Base-by-base conservation (phyloP, 2,888 invertebrate genomes). In the Andrena marginata region DNA sequence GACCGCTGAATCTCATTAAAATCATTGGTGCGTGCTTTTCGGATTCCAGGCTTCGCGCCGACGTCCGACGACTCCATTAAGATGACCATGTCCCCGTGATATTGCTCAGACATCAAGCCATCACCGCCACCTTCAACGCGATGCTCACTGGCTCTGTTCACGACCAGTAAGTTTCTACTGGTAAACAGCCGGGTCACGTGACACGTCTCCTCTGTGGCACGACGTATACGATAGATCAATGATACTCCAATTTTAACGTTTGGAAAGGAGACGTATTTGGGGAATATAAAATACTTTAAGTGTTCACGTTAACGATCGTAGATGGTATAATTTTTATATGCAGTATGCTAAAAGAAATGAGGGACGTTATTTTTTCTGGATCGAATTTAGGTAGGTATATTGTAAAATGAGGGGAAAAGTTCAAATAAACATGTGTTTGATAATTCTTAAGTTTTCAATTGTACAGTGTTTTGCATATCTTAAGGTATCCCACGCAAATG, bases 31-130 rank as follows among this genome's bases (percentile, higher is more conserved):
- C 93, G 93, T 93, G 90, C 84, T 87, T 90, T 88, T 90, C 88
- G 91, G 90, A 91, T 91, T 90, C 89, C 90, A 77, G 81, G 85
- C 71, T 90, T 90, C 88, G 87, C 89, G 82, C 85, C 82, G 84
- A 82, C 89, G 87, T 89, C 88, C 88, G 88, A 90, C 89, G 92
- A 93, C 91, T 92, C 93, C 85, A 93, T 93, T 92, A 93, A 93
- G 93, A 93, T 93, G 93, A 93, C 93, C 93, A 93, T 84, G 90
- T 93, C 91, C 91, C 93, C 93, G 93, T 93, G 93, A 93, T 93
- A 93, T 93, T 93, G 90, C 93, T 92, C 90, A 90, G 92, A 91
- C 89, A 85, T 89, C 87, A 85, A 86, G 87, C 85, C 73, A 87
- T 87, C 86, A 77, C 83, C 78, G 70, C 42, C 78, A 76, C 71